Percentiles rank a stretch among this genome's conserved stretches.
Conservation (phyloP, 2,797 vertebrate genomes). For the Mus minutoides region DNA sequence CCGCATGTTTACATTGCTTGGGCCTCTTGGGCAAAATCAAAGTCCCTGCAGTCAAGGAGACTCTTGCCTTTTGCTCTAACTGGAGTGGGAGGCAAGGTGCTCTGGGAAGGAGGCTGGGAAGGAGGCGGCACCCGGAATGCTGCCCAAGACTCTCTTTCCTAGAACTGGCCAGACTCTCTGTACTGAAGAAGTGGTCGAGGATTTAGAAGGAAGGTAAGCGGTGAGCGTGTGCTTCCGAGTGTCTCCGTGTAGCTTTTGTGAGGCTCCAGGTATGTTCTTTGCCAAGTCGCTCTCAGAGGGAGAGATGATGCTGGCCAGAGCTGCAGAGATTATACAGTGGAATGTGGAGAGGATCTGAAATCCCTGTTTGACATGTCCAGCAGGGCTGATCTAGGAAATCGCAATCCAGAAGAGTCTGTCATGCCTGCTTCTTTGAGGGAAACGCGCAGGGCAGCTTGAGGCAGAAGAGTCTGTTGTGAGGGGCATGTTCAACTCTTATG, state of each 20-base stretch:
- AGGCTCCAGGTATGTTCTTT: background rate
- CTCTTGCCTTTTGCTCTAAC: conserved; percentile 83
- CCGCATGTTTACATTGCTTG: conserved; percentile 92
- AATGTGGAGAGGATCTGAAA: conserved; percentile 42
- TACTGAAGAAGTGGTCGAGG: background rate
- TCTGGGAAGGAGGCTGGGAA: background rate
- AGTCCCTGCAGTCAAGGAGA: conserved; percentile 84
- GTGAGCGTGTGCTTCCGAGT: background rate
- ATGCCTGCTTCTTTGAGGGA: conserved; percentile 39
- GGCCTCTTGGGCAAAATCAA: conserved; percentile 89
- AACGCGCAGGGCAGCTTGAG: background rate
- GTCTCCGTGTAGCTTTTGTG: background rate
- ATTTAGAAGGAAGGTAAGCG: conserved; percentile 81
- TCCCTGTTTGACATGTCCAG: conserved; percentile 84
- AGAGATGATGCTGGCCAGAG: background rate
- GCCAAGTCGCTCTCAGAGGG: background rate
- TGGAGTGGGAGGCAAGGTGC: background rate
- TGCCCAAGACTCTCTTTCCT: background rate
- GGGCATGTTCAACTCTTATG: background rate
- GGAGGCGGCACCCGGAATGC: background rate
- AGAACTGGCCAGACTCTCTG: background rate
- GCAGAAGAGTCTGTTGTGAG: background rate
- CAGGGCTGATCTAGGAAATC: conserved; percentile 82
- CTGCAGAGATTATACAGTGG: conserved; percentile 31
- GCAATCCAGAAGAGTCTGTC: background rate